Evolutionary conservation across 2,797 vertebrate genomes (phyloP).

Genomic region (Neomorphus geoffroyi): DNA sequence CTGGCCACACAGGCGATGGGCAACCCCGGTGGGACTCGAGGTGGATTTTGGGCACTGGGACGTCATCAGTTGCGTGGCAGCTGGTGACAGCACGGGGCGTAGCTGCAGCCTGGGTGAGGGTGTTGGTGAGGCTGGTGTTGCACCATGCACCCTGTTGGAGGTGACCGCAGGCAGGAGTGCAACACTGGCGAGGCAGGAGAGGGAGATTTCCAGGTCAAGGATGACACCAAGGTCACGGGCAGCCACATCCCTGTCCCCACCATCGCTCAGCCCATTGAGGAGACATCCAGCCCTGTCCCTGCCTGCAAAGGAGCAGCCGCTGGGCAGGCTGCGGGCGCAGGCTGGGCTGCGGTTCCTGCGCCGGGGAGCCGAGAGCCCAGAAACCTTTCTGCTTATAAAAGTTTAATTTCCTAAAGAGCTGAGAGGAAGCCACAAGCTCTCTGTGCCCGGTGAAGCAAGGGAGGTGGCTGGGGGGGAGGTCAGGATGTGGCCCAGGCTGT

Average conservation of each 20-base stretch:
- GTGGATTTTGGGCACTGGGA: neutral
- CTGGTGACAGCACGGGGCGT: fast-evolving
- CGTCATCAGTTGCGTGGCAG: fast-evolving
- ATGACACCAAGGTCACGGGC: constrained; percentile 58
- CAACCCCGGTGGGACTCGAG: neutral
- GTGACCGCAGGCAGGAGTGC: neutral
- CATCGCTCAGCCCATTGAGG: neutral
- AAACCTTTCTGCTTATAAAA: constrained; percentile 71
- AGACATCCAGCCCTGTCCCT: neutral
- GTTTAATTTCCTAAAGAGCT: constrained; percentile 71
- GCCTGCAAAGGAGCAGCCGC: neutral
- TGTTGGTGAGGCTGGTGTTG: neutral
- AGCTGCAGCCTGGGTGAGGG: neutral
- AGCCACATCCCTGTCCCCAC: neutral
- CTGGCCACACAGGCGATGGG: fast-evolving
- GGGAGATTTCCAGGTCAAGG: constrained; percentile 66
- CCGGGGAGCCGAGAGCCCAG: constrained; percentile 31
- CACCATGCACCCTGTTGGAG: neutral
- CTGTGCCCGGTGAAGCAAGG: neutral
- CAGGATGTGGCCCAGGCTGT: constrained; percentile 41
- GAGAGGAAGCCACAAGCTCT: constrained; percentile 61
- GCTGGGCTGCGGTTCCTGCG: constrained; percentile 30
- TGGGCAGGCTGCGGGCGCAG: neutral
- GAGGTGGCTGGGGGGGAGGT: neutral
- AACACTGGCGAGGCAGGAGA: neutral